Conservation (phyloP, 2,113 vertebrate genomes). For the Nothoprocta perdicaria region DNA sequence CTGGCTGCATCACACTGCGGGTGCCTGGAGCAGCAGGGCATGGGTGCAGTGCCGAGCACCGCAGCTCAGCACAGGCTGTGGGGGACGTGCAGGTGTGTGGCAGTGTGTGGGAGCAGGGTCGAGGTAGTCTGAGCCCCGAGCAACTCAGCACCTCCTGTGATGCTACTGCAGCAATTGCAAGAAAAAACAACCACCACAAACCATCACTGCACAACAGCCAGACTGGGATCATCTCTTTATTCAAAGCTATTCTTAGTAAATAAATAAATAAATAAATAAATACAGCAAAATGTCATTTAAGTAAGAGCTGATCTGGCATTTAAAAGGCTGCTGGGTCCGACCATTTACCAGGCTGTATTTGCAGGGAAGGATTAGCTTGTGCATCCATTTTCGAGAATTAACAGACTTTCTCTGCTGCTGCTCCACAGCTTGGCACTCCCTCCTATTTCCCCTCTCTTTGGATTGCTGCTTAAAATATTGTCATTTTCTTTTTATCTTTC, state of each 20-base stretch:
- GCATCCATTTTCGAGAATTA: conserved; percentile 69
- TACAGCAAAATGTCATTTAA: conserved; percentile 30
- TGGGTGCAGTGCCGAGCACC: fast-evolving
- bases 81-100: fast-evolving
- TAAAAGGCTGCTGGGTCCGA: neutral
- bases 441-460: neutral
- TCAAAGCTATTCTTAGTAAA: neutral
- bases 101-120: neutral
- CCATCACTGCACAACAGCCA: fast-evolving
- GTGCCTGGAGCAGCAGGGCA: fast-evolving
- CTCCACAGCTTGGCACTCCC: neutral
- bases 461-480: conserved; percentile 34
- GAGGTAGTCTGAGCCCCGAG: neutral
- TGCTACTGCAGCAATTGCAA: neutral
- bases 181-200: neutral
- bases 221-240: neutral
- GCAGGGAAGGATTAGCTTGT: conserved; percentile 16
- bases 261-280: conserved; percentile 16
- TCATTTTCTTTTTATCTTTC: neutral
- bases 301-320: conserved; percentile 47
- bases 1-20: fast-evolving
- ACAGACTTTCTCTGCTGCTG: neutral
- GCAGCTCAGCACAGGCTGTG: neutral
- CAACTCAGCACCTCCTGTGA: neutral
- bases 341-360: conserved; percentile 37